Conservation (phyloP, 2,797 vertebrate species). For the Glyptemys insculpta region DNA sequence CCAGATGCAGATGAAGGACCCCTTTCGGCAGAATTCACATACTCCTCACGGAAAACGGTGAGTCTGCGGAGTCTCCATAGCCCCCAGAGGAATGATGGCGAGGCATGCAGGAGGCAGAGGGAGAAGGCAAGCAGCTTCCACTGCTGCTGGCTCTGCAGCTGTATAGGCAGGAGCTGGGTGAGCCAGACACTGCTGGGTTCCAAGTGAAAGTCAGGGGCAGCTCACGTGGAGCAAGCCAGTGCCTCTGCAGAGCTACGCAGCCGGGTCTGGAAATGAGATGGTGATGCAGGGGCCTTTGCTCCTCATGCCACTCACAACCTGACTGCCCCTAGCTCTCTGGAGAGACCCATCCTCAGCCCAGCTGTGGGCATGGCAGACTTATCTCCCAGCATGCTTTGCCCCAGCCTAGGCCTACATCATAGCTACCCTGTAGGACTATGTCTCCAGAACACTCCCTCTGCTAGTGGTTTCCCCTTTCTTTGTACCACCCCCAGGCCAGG, state of each 20-base stretch:
- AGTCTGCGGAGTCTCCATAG: too few relatives aligned
- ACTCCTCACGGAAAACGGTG: rapidly evolving
- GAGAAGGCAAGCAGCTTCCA: not conserved
- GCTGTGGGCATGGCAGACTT: not conserved
- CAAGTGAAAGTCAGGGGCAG: too few relatives aligned
- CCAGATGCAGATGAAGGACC: not conserved
- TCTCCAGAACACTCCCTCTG: not conserved
- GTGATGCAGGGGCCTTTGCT: not conserved
- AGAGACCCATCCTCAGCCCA: not conserved
- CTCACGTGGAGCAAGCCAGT: not conserved
- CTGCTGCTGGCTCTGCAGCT: too few relatives aligned
- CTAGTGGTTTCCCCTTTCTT: not conserved
- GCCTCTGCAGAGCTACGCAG: not conserved
- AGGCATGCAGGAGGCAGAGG: not conserved
- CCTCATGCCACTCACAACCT: not conserved
- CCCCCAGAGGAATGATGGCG: not conserved
- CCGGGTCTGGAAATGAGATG: not conserved
- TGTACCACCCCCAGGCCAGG: not conserved
- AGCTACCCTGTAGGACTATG: not conserved
- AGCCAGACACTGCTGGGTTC: not conserved
- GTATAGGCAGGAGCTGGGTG: not conserved
- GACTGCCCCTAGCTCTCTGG: not conserved
- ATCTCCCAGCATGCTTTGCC: not conserved
- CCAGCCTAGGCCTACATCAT: not conserved
- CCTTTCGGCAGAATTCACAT: not conserved